Base-by-base conservation (phyloP, 2,113 vertebrate genomes). In the Gymnocephalus cernua region DNA sequence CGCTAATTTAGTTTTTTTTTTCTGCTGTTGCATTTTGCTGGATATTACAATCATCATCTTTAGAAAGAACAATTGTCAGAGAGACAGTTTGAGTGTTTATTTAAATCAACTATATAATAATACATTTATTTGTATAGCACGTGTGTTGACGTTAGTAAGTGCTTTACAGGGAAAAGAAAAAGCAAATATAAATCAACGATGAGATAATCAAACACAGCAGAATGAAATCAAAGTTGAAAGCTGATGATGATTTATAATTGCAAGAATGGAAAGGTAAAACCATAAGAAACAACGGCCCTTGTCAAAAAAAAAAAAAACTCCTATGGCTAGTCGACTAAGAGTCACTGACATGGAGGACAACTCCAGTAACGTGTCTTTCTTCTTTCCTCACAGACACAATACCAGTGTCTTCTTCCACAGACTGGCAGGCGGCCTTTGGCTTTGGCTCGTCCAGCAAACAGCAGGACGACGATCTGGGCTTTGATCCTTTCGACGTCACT, bases 371-470 rank as follows among this genome's bases (percentile, higher is more conserved):
- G 45, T 25, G 1, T 76, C 23, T 57, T 11, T 70, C 25, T 63
- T 38, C 38, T 73, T 25, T 67, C 16, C 51, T 69, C 53, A 59
- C 94, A 99, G 98, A 99, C 95, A 99, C 98, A 91, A 99, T 99
- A 92, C 98, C 98, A 79, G 98, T 99, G 84, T 97, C 98, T 15
- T 99, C 98, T 50, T 99, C 98, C 83, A 99, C 98, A 95, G 98
- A 99, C 96, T 99, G 98, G 98, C 98, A 99, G 96, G 98, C 98
- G 14, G 98, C 98, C 14, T 99, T 99, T 80, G 98, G 98, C 88
- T 99, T 99, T 86, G 98, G 98, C 93, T 99, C 98, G 76, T 99
- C 98, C 85, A 97, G 86, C 82, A 95, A 95, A 89, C 95, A 99
- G 94, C 97, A 98, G 95, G 98, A 99, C 90, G 98, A 99, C 71